Conservation (phyloP, 2,113 vertebrate species). For the Phaetusa simplex region DNA sequence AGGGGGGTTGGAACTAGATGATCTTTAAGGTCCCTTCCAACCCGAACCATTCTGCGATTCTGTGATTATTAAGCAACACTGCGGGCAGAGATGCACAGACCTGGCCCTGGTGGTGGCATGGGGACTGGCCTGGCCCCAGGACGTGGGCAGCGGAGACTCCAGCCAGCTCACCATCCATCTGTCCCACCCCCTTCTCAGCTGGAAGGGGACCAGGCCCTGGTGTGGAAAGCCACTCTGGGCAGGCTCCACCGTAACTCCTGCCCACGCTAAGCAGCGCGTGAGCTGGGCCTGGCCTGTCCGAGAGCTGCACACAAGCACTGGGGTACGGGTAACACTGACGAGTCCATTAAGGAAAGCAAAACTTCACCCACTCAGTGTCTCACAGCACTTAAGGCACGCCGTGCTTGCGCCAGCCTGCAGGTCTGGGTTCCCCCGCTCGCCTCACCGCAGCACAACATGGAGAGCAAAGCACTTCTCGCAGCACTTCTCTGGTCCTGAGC, state of each 20-base stretch:
- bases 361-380: background rate
- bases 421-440: background rate
- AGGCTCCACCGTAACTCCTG: background rate
- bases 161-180: background rate
- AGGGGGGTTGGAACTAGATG: too few species aligned
- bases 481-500: fast-evolving
- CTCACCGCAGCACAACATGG: background rate
- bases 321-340: fast-evolving
- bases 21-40: too few species aligned
- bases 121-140: background rate
- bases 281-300: background rate
- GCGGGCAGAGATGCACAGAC: fast-evolving
- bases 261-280: background rate
- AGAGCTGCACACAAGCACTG: background rate
- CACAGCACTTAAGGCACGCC: background rate
- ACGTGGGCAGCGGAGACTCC: background rate
- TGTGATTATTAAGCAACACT: background rate
- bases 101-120: fast-evolving
- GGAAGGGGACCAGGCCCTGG: background rate
- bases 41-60: too few species aligned
- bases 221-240: background rate
- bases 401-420: background rate
- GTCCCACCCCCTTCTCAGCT: background rate
- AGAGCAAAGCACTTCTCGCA: background rate
- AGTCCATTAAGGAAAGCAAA: background rate